These are phyloP conservation scores for Mustela lutreola DNA, from an alignment of 2,113 vertebrate species.

Conservation along the genomic window DNA sequence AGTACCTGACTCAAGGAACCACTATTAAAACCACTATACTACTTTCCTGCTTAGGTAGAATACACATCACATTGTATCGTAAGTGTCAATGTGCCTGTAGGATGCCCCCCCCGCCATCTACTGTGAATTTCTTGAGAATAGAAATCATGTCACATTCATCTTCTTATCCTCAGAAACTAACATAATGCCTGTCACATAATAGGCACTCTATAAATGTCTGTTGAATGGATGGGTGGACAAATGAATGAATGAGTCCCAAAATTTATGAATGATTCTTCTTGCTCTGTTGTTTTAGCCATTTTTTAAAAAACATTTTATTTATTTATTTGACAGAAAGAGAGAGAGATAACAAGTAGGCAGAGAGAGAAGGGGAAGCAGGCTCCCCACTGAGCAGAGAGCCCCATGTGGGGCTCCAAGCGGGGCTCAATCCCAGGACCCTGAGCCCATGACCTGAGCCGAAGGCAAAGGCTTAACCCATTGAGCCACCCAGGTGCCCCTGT, in stretches of 20 bases:
- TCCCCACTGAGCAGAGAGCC: too few relatives aligned
- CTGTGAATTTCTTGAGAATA: neutral
- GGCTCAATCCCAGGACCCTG: too few relatives aligned
- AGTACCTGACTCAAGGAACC: neutral
- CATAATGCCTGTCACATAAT: neutral
- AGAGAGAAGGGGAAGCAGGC: too few relatives aligned
- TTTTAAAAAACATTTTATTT: too few relatives aligned
- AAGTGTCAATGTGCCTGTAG: conserved; percentile 24
- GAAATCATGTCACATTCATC: neutral
- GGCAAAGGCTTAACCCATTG: too few relatives aligned
- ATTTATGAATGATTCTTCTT: neutral
- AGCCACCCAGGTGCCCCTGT: neutral
- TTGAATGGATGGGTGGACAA: neutral
- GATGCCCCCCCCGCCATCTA: neutral
- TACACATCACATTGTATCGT: neutral
- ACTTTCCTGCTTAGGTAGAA: neutral
- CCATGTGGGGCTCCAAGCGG: too few relatives aligned
- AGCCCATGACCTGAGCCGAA: too few relatives aligned
- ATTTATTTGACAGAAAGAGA: too few relatives aligned
- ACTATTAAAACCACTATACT: neutral
- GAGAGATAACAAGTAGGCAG: too few relatives aligned
- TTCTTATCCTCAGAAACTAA: conserved; percentile 4
- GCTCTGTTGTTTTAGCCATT: conserved; percentile 28
- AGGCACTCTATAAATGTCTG: neutral
- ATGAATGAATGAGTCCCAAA: neutral